phyloP scores from a whole-genome alignment of 2,797 vertebrate genomes.

The Luscinia megarhynchos region DNA sequence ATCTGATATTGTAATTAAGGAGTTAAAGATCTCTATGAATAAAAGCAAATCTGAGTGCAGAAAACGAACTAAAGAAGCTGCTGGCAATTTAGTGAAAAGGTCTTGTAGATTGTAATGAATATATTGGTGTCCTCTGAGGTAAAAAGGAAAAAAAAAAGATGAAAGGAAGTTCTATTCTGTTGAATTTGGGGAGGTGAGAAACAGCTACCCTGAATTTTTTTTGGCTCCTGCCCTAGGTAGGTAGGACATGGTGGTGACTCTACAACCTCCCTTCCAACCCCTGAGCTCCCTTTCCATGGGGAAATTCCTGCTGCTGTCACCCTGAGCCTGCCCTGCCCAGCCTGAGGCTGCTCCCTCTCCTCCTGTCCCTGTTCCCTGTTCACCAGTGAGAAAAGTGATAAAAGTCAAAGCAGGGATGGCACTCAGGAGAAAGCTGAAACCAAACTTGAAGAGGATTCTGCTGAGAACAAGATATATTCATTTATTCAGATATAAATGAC shows the following conservation, averaged over 20 bases:
- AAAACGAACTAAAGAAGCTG: not conserved
- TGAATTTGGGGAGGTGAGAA: not conserved
- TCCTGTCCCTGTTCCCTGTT: not conserved
- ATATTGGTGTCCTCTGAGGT: not conserved
- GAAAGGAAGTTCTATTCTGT: not conserved
- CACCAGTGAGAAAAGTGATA: not conserved
- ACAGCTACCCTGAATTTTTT: not conserved
- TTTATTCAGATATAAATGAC: not conserved
- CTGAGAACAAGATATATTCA: not conserved
- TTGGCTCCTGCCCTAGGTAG: not conserved
- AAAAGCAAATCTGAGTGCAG: not conserved
- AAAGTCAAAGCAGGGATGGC: not conserved
- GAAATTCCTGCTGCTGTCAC: not conserved
- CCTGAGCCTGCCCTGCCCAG: not conserved
- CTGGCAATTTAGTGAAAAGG: not conserved
- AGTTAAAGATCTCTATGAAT: not conserved
- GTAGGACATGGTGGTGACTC: not conserved
- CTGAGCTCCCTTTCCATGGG: not conserved
- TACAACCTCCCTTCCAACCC: not conserved
- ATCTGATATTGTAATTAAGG: not conserved
- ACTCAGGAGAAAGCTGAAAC: not conserved
- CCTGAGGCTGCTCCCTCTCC: not conserved
- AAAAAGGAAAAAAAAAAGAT: accelerated
- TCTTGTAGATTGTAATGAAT: not conserved
- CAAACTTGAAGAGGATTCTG: not conserved